A percentile compares a stretch with the other conserved stretches of the same genome.
phyloP scores from a whole-genome alignment of 2,113 vertebrate genomes.

The Psephotus haematonotus region DNA sequence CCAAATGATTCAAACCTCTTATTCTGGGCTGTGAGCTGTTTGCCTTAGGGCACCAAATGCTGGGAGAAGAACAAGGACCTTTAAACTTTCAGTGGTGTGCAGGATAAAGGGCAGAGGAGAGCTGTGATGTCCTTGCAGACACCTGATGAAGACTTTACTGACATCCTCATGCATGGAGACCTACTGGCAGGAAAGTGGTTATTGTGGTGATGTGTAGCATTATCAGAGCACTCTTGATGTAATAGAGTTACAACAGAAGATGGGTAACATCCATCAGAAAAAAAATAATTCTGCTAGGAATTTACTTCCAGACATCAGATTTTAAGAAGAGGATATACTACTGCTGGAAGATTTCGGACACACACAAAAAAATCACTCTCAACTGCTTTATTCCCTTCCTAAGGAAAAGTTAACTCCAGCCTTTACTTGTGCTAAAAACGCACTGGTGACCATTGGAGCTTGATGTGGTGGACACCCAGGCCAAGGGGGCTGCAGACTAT shows the following conservation, averaged over 20 bases:
- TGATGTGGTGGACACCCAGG: neutral
- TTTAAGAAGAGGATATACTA: neutral
- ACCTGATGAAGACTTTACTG: neutral
- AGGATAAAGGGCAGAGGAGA: neutral
- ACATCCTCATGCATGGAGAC: neutral
- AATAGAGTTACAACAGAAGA: neutral
- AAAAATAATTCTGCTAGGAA: neutral
- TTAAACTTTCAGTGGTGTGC: neutral
- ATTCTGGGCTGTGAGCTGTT: neutral
- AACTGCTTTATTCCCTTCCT: neutral
- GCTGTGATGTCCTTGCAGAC: neutral
- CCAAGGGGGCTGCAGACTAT: neutral
- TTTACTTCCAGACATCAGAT: neutral
- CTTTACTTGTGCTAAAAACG: neutral
- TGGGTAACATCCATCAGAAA: neutral
- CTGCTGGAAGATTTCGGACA: neutral
- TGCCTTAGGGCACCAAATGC: neutral
- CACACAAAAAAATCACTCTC: neutral
- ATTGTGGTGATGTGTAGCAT: neutral
- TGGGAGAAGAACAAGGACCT: neutral
- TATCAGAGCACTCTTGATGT: neutral
- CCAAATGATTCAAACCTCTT: neutral
- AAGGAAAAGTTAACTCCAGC: neutral
- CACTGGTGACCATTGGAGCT: rapidly evolving
- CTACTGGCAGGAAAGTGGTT: neutral